Evolutionary conservation across 2,888 invertebrate genomes (phyloP).

Genomic region (Octodonta nipae): DNA sequence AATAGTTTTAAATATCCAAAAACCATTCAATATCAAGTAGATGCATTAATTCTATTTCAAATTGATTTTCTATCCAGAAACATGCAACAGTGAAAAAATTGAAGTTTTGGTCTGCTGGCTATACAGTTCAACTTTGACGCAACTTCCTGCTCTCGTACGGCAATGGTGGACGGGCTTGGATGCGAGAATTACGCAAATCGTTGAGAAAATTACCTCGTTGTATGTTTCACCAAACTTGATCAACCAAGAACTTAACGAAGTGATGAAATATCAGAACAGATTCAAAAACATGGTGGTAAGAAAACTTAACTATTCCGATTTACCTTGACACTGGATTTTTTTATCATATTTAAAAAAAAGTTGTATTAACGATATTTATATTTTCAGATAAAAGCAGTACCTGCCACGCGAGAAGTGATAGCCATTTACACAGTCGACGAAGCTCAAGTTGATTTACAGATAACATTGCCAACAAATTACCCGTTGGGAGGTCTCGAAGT

Average conservation of each 20-base stretch:
- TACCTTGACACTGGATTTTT: conserved; percentile 1
- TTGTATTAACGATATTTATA: conserved; percentile 3
- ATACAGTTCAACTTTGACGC: conserved; percentile 48
- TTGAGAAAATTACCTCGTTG: conserved; percentile 54
- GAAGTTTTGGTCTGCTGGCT: conserved; percentile 50
- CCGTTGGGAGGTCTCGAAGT: conserved; percentile 69
- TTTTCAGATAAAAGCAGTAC: conserved; percentile 54
- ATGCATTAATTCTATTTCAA: conserved; percentile 2
- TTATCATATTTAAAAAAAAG: background rate
- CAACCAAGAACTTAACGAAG: conserved; percentile 47
- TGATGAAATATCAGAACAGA: conserved; percentile 43
- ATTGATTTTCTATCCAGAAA: conserved; percentile 16
- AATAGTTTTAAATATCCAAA: too few relatives aligned
- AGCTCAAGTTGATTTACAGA: conserved; percentile 61
- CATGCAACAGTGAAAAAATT: conserved; percentile 33
- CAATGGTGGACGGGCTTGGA: conserved; percentile 65
- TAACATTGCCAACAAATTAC: conserved; percentile 68
- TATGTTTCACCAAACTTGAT: conserved; percentile 57
- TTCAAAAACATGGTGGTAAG: conserved; percentile 43
- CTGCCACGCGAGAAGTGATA: conserved; percentile 60
- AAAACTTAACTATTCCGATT: background rate
- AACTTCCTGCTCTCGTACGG: conserved; percentile 58
- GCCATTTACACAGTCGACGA: conserved; percentile 75
- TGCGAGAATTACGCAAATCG: conserved; percentile 47
- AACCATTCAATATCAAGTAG: too few relatives aligned